Percentiles rank a stretch among this genome's conserved stretches.
Conservation (phyloP, 2,888 invertebrate species). For the Phaonia tiefii region DNA sequence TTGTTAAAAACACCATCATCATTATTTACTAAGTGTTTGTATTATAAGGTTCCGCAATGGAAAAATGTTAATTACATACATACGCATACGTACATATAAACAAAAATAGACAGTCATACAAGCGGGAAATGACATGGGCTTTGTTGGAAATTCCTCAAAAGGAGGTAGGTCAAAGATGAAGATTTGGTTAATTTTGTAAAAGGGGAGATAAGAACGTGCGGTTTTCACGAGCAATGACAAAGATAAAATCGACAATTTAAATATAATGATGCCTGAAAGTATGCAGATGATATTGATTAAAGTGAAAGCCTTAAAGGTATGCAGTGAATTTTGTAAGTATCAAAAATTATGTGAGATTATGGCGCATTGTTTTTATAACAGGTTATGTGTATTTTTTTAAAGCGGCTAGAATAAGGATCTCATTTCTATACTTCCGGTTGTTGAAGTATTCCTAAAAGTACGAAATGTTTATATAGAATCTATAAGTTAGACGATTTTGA, state of each 20-base stretch:
- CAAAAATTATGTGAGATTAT: too few species aligned
- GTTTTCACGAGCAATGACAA: background rate
- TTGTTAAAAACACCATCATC: conserved; percentile 42
- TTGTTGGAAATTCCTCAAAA: background rate
- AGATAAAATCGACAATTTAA: conserved; percentile 17
- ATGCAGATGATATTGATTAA: conserved; percentile 17
- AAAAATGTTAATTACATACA: conserved; percentile 50
- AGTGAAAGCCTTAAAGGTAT: background rate
- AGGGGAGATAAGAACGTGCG: background rate
- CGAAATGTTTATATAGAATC: too few species aligned
- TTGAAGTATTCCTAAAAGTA: too few species aligned
- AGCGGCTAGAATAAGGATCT: too few species aligned
- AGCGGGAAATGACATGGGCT: conserved; percentile 23
- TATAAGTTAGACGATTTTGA: too few species aligned
- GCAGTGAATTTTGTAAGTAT: too few species aligned
- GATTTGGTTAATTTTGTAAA: conserved; percentile 3
- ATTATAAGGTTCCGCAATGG: conserved; percentile 28
- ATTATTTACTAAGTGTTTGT: conserved; percentile 18
- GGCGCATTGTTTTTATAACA: too few species aligned
- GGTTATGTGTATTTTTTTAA: too few species aligned
- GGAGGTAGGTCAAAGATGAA: conserved; percentile 23
- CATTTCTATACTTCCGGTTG: too few species aligned
- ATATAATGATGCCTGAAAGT: conserved; percentile 18
- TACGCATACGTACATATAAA: too few species aligned
- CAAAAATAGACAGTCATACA: too few species aligned